Percentiles rank a stretch among this genome's conserved stretches.
These are phyloP conservation scores for Neogobius melanostomus DNA, from an alignment of 2,113 vertebrate species.

Conservation along the genomic window DNA sequence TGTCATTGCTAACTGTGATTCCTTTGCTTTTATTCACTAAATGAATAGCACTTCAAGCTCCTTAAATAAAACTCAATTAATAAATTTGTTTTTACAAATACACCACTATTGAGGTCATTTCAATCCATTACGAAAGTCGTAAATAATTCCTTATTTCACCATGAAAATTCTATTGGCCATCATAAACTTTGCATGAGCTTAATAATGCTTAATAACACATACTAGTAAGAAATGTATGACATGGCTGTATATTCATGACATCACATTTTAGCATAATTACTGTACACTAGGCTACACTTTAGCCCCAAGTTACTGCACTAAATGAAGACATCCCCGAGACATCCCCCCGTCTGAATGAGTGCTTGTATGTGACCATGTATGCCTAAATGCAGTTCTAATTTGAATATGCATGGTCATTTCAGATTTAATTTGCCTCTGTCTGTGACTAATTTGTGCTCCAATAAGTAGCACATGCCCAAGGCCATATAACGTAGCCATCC, in stretches of 20 bases:
- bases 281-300: conserved; percentile 38
- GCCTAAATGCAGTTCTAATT: conserved; percentile 56
- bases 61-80: too few relatives aligned
- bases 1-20: too few relatives aligned
- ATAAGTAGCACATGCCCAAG: conserved; percentile 58
- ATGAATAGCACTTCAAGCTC: too few relatives aligned
- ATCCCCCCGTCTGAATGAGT: conserved; percentile 35
- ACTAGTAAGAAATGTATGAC: neutral
- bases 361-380: conserved; percentile 40
- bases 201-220: neutral
- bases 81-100: too few relatives aligned
- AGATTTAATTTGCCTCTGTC: conserved; percentile 62
- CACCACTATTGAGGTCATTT: too few relatives aligned
- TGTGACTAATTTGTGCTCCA: conserved; percentile 71
- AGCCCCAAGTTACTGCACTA: conserved; percentile 39
- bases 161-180: conserved; percentile 22
- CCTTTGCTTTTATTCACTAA: too few relatives aligned
- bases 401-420: conserved; percentile 72
- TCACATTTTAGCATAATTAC: conserved; percentile 40
- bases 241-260: conserved; percentile 28
- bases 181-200: neutral
- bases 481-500: conserved; percentile 44
- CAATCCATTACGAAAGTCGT: conserved; percentile 25
- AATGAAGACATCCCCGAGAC: conserved; percentile 59
- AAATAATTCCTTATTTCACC: conserved; percentile 11